Evolutionary conservation across 2,797 vertebrate species (phyloP).

Genomic region (Dermochelys coriacea): DNA sequence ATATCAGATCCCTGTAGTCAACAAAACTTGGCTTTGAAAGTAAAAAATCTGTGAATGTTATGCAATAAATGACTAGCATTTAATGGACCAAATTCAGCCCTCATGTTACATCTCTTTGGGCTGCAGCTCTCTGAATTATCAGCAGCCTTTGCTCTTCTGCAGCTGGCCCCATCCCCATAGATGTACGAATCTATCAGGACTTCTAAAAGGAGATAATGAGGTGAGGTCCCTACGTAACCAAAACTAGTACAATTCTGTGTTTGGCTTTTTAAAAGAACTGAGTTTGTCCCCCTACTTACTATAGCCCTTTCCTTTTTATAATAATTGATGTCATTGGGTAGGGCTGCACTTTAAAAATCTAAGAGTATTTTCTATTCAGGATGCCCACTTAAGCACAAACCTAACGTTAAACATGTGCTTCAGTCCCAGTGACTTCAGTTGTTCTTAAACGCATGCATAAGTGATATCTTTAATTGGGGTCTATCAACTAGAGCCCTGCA

Average conservation of each 20-base stretch:
- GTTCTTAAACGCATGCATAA: not conserved
- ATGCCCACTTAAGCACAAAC: not conserved
- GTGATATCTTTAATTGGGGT: not conserved
- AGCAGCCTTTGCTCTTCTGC: not conserved
- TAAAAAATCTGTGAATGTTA: not conserved
- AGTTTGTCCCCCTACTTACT: not conserved
- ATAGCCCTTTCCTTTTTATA: not conserved
- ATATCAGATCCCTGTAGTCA: not conserved
- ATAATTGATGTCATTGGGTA: not conserved
- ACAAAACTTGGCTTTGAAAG: not conserved
- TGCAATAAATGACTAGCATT: not conserved
- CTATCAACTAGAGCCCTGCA: too few relatives aligned
- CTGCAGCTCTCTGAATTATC: not conserved
- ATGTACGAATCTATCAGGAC: not conserved
- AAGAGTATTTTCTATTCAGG: not conserved
- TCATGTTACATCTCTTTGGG: not conserved
- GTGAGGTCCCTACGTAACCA: not conserved
- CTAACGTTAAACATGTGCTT: not conserved
- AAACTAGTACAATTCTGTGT: not conserved
- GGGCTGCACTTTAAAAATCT: not conserved
- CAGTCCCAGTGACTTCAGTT: not conserved
- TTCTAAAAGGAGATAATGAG: not conserved
- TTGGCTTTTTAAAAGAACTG: not conserved
- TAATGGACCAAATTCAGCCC: not conserved
- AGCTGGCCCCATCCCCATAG: not conserved